Percentiles rank a stretch among this genome's conserved stretches.
Evolutionary conservation across 1,140 invertebrate species (phyloP).

Genomic region (Neodiprion lecontei): DNA sequence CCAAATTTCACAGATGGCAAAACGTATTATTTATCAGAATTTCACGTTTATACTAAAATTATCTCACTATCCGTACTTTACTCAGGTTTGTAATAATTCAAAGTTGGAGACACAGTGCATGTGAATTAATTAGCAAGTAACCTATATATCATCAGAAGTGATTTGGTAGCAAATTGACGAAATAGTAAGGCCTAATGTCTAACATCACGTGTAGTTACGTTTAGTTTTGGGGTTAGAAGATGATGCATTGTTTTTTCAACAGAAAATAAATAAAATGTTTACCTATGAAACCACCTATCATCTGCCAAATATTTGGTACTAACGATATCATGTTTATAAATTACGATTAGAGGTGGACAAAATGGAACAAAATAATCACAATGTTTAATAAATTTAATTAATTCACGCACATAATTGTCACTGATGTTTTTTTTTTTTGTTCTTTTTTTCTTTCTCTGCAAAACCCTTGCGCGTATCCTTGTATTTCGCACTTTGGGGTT

Average conservation of each 20-base stretch:
- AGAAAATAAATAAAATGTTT: slow-evolving; percentile 21
- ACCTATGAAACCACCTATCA: slow-evolving; percentile 40
- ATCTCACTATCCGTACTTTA: too few relatives aligned
- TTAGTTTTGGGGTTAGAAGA: neutral
- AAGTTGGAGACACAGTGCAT: too few relatives aligned
- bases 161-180: too few relatives aligned
- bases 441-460: neutral
- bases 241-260: neutral
- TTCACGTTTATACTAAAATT: too few relatives aligned
- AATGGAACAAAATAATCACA: slow-evolving; percentile 3
- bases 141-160: too few relatives aligned
- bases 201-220: too few relatives aligned
- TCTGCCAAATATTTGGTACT: slow-evolving; percentile 30
- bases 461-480: neutral
- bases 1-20: too few relatives aligned
- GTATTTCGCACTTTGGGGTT: neutral
- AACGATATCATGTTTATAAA: slow-evolving; percentile 40
- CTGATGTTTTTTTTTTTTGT: neutral
- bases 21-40: too few relatives aligned
- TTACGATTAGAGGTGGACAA: slow-evolving; percentile 6
- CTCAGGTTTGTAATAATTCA: too few relatives aligned
- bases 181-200: too few relatives aligned
- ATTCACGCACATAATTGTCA: neutral
- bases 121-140: too few relatives aligned
- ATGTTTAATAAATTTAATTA: slow-evolving; percentile 16